Conservation (phyloP, 2,113 vertebrate species). For the Lasiurus borealis region DNA sequence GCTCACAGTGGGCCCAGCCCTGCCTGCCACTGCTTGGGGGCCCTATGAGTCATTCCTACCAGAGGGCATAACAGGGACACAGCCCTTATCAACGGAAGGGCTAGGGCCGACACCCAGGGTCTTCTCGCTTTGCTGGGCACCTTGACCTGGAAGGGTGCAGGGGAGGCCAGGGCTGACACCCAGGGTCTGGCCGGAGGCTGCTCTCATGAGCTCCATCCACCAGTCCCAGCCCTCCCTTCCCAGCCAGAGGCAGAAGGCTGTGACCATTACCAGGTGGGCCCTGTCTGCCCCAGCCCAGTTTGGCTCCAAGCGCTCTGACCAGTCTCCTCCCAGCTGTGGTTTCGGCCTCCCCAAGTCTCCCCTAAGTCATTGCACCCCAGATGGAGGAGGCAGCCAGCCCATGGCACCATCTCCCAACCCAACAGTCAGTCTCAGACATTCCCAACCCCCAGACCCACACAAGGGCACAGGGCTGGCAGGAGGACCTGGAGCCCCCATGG, state of each 20-base stretch:
- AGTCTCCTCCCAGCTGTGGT: not conserved
- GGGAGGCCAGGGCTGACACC: not conserved
- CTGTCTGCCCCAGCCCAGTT: not conserved
- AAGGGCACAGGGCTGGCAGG: fast-evolving
- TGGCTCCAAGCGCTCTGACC: not conserved
- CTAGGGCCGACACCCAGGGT: no score
- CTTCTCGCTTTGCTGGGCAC: not conserved
- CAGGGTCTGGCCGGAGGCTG: not conserved
- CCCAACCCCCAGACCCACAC: not conserved
- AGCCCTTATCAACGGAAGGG: not conserved
- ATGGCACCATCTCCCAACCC: no score
- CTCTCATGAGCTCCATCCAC: not conserved
- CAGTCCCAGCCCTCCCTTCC: not conserved
- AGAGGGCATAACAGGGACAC: not conserved
- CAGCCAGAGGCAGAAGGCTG: not conserved
- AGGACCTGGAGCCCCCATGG: not conserved
- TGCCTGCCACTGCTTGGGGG: not conserved
- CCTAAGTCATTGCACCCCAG: not conserved
- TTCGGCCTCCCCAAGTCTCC: not conserved
- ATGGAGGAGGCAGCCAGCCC: not conserved
- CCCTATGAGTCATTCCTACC: not conserved
- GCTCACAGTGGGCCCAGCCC: not conserved
- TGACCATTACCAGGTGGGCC: not conserved
- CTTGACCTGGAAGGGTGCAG: fast-evolving
- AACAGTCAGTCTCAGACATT: fast-evolving